These are phyloP conservation scores for Lobophora halterata DNA, from an alignment of 2,888 invertebrate species.

Conservation along the genomic window DNA sequence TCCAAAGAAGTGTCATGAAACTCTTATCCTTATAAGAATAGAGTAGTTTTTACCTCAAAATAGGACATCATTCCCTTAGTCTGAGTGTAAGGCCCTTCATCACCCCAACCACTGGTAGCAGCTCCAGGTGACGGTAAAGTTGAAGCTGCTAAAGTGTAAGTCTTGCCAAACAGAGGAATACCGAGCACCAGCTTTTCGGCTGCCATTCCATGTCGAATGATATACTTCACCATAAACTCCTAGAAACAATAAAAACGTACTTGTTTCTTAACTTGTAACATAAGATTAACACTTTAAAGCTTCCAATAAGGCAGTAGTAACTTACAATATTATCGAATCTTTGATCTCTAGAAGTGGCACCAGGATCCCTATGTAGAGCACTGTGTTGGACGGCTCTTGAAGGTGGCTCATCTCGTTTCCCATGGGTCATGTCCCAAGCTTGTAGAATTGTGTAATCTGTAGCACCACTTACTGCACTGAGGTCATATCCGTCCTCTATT, in stretches of 20 bases:
- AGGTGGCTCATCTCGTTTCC: slow-evolving; percentile 65
- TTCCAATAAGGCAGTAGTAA: not conserved
- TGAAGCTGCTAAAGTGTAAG: slow-evolving; percentile 83
- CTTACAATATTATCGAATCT: slow-evolving; percentile 71
- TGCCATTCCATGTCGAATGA: slow-evolving; percentile 83
- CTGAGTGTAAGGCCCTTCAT: slow-evolving; percentile 84
- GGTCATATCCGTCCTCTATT: slow-evolving; percentile 84
- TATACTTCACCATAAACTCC: slow-evolving; percentile 86
- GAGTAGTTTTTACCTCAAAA: slow-evolving; percentile 81
- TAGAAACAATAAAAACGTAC: slow-evolving; percentile 34
- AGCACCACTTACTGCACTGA: slow-evolving; percentile 79
- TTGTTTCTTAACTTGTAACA: not conserved
- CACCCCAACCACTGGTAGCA: slow-evolving; percentile 81
- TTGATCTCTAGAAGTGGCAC: slow-evolving; percentile 63
- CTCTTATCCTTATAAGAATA: not conserved
- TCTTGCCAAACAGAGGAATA: slow-evolving; percentile 86
- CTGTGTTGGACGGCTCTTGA: slow-evolving; percentile 72
- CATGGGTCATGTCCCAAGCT: slow-evolving; percentile 81
- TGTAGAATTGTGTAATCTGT: slow-evolving; percentile 86
- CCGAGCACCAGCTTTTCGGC: slow-evolving; percentile 86
- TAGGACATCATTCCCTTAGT: slow-evolving; percentile 85
- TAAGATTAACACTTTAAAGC: not conserved
- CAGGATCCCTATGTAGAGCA: slow-evolving; percentile 73
- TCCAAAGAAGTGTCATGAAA: no score
- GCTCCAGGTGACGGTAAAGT: slow-evolving; percentile 80